Evolutionary conservation across 2,113 vertebrate species (phyloP).

Genomic region (Vimba vimba): DNA sequence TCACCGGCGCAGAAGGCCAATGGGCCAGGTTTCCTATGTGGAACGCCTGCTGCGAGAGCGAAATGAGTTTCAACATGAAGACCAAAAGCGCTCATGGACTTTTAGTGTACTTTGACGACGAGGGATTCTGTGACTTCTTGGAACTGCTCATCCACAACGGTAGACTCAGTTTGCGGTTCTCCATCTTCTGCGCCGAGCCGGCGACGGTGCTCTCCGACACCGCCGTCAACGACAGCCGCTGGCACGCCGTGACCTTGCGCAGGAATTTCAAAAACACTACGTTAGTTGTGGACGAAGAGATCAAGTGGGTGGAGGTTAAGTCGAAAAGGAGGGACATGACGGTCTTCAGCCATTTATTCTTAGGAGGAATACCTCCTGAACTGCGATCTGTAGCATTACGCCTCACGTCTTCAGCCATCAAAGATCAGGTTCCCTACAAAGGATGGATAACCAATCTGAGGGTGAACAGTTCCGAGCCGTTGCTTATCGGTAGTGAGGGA

Average conservation of each 20-base stretch:
- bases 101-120: conserved; percentile 96
- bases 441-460: conserved; percentile 92
- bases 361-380: conserved; percentile 91
- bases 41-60: conserved; percentile 98
- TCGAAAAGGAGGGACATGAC: conserved; percentile 98
- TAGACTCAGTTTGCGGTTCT: conserved; percentile 93
- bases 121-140: conserved; percentile 98
- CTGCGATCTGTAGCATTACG: conserved; percentile 86
- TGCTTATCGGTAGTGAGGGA: conserved; percentile 84
- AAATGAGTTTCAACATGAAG: conserved; percentile 99
- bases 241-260: conserved; percentile 88
- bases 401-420: conserved; percentile 86
- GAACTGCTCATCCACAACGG: conserved; percentile 94
- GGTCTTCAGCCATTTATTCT: conserved; percentile 92
- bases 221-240: conserved; percentile 89
- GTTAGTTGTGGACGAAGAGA: conserved; percentile 86
- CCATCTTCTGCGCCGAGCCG: conserved; percentile 95
- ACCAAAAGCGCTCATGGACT: conserved; percentile 95
- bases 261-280: conserved; percentile 97
- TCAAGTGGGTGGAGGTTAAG: conserved; percentile 96
- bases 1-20: conserved; percentile 93
- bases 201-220: conserved; percentile 90
- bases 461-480: conserved; percentile 83
- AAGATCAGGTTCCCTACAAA: conserved; percentile 88
- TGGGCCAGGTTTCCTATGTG: conserved; percentile 99